Conservation (phyloP, 2,113 vertebrate genomes). For the Trichechus manatus region DNA sequence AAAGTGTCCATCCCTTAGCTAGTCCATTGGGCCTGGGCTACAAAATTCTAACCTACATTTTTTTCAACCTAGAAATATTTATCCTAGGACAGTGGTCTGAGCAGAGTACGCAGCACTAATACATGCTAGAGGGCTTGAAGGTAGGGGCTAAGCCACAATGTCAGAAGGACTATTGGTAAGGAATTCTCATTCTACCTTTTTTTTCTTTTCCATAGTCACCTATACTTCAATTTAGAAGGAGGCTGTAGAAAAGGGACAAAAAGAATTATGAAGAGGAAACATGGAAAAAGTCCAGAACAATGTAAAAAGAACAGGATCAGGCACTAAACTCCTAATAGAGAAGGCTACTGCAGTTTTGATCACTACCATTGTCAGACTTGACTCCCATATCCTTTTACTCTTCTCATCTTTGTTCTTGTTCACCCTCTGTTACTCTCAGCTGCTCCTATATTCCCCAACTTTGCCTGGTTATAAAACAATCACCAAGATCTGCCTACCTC, state of each 20-base stretch:
- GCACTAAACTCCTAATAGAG: background rate
- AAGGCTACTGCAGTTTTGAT: background rate
- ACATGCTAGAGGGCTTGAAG: background rate
- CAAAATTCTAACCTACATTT: background rate
- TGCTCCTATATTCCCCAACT: constrained; percentile 44
- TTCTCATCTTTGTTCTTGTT: constrained; percentile 52
- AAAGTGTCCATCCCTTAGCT: background rate
- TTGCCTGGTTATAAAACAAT: constrained; percentile 35
- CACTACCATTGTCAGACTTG: constrained; percentile 1
- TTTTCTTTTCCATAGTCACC: background rate
- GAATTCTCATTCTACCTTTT: background rate
- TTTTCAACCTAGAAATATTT: constrained; percentile 23
- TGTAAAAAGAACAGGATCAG: background rate
- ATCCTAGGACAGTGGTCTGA: background rate
- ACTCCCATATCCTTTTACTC: constrained; percentile 31
- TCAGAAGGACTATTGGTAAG: background rate
- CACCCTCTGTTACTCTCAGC: constrained; percentile 50
- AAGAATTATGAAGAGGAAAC: background rate
- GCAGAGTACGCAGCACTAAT: background rate
- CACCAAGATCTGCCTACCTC: constrained; percentile 64
- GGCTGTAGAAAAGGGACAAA: background rate
- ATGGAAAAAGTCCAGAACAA: background rate
- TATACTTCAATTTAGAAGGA: constrained; percentile 11
- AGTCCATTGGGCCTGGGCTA: background rate
- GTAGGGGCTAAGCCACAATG: background rate